Evolutionary conservation across 2,888 invertebrate genomes (phyloP).

Genomic region (Melanostoma mellinum): DNA sequence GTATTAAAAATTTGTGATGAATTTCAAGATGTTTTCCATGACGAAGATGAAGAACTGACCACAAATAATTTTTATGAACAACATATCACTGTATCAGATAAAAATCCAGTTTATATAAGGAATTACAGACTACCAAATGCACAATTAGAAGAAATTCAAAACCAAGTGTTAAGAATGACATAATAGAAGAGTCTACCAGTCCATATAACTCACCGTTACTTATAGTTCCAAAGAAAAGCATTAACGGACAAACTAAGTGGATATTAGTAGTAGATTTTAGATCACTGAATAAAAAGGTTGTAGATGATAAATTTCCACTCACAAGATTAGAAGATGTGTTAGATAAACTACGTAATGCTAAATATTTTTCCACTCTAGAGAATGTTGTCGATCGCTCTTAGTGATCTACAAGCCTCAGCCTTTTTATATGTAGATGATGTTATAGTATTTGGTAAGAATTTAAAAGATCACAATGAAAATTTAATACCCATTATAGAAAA

Average conservation of each 20-base stretch:
- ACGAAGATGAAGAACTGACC: no score
- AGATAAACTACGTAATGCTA: conserved; percentile 51
- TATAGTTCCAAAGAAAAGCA: conserved; percentile 55
- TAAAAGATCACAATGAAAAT: conserved; percentile 57
- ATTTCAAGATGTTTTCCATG: no score
- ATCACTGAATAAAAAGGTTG: conserved; percentile 51
- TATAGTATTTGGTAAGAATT: conserved; percentile 60
- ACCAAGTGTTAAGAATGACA: conserved; percentile 12
- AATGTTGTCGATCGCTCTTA: conserved; percentile 61
- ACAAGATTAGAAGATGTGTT: conserved; percentile 51
- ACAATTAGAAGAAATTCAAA: no score
- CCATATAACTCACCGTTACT: conserved; percentile 65
- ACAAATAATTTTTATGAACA: no score
- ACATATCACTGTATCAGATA: no score
- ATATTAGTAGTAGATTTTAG: conserved; percentile 48
- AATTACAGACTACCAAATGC: no score
- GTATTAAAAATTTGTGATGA: no score
- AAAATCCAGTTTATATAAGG: no score
- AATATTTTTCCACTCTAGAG: conserved; percentile 61
- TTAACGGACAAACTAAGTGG: conserved; percentile 43
- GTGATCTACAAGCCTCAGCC: conserved; percentile 24
- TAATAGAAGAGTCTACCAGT: conserved; percentile 52
- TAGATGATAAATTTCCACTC: conserved; percentile 57
- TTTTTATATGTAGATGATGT: conserved; percentile 73
- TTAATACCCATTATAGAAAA: conserved; percentile 21